These are phyloP conservation scores for Vanacampus margaritifer DNA, from an alignment of 2,113 vertebrate genomes.

Conservation along the genomic window DNA sequence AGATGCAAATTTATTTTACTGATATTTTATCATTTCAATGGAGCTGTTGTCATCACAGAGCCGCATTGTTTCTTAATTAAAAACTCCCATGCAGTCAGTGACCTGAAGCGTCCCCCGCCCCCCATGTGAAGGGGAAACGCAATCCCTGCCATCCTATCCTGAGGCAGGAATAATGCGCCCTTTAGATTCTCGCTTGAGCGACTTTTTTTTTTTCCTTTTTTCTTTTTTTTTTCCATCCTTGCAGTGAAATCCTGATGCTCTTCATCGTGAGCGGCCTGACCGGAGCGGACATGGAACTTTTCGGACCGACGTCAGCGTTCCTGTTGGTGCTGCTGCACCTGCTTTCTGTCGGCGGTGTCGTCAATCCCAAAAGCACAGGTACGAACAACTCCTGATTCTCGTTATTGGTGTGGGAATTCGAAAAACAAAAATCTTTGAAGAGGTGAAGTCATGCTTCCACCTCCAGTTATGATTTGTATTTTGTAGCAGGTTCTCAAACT, in stretches of 20 bases:
- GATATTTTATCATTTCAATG: too few relatives aligned
- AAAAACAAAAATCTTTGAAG: background rate
- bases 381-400: background rate
- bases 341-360: constrained; percentile 45
- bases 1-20: too few relatives aligned
- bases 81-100: constrained; percentile 46
- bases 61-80: constrained; percentile 70
- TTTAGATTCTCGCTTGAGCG: constrained; percentile 51
- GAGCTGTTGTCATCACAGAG: too few relatives aligned
- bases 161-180: constrained; percentile 66
- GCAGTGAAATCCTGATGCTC: constrained; percentile 26
- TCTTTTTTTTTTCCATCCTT: constrained; percentile 17
- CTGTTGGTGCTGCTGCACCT: constrained; percentile 61
- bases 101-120: constrained; percentile 38
- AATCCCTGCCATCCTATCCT: constrained; percentile 60
- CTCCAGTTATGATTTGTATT: too few relatives aligned
- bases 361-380: constrained; percentile 59
- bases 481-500: too few relatives aligned
- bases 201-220: constrained; percentile 14
- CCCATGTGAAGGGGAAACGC: constrained; percentile 57
- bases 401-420: background rate
- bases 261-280: constrained; percentile 24
- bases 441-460: too few relatives aligned
- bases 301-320: constrained; percentile 45
- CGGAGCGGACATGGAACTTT: constrained; percentile 62